Evolutionary conservation across 1,140 invertebrate species (phyloP), one percentile per base, ranked within the genome.

Genomic region (Pteromalus puparum): DNA sequence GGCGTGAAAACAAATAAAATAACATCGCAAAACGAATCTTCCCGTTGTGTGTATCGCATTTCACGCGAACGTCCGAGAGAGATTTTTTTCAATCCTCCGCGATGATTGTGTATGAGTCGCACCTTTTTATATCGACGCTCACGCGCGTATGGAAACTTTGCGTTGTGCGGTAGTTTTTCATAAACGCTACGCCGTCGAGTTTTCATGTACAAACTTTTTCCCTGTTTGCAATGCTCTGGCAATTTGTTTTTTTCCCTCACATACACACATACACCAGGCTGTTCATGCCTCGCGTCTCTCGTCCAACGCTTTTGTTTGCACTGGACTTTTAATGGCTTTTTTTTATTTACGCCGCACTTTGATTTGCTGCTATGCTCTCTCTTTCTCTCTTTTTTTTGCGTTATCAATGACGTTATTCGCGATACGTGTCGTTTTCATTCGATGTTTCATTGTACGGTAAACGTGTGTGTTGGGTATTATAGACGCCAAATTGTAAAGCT

Each of bases 231-330:
- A 53, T 15, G 48, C 48, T 53, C 48, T 21, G 53, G 53, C 53
- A 61, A 61, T 61, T 61, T 61, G 21, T 61, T 61, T 61, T 61
- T 61, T 61, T 21, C 21, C n/a, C n/a, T n/a, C 53, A 18, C 53
- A 61, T n/a, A 61, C 21, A 18, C 18, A 53, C 18, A 53, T 0
- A 5, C 10, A 4, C 6, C 10, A 46, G 13, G 15, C 18, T 53
- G 48, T 53, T 53, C 15, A 15, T 48, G 46, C 2, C 18, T 53
- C 48, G 18, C 48, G 46, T 53, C 48, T 53, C 48, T 53, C 18
- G 18, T 61, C 18, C 18, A n/a, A 80, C 12, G 48, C 24, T 72
- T 80, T 72, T 24, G 76, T 78, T 78, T 67, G 28, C 28, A 75
- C 15, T 15, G 42, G 53, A 65, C 28, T 65, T 34, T 48, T n/a